Evolutionary conservation across 2,113 vertebrate genomes (phyloP).

Genomic region (Epinephelus moara): DNA sequence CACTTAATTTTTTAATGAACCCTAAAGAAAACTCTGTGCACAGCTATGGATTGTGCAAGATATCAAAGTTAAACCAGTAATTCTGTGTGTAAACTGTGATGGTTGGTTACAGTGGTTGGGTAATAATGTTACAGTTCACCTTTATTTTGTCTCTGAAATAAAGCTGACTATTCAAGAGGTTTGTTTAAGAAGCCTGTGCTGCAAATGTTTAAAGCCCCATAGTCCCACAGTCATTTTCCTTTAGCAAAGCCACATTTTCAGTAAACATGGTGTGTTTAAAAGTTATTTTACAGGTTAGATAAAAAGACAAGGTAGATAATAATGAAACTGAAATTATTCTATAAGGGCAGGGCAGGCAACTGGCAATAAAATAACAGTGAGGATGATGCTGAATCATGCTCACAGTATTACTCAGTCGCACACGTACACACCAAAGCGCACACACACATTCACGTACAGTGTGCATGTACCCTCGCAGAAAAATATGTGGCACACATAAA

Average conservation of each 20-base stretch:
- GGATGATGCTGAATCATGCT: conserved; percentile 49
- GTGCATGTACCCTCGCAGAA: neutral
- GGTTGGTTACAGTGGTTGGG: neutral
- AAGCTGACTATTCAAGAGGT: neutral
- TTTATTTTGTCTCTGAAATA: neutral
- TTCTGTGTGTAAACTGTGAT: neutral
- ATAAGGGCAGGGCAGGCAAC: conserved; percentile 3
- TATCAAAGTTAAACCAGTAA: neutral
- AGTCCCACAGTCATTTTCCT: neutral
- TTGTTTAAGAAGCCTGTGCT: neutral
- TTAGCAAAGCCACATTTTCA: neutral
- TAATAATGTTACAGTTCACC: neutral
- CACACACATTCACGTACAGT: neutral
- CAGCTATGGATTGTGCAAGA: neutral
- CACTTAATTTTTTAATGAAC: too few species aligned
- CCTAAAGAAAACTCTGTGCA: neutral
- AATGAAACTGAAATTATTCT: neutral
- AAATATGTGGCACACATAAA: conserved; percentile 17
- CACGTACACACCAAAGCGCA: conserved; percentile 16
- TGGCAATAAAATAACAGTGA: conserved; percentile 61
- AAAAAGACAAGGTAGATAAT: neutral
- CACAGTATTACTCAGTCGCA: conserved; percentile 1
- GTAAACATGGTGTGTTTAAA: neutral
- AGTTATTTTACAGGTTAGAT: neutral
- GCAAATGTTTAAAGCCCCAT: neutral